Percentiles rank a stretch among this genome's conserved stretches.
phyloP scores from a whole-genome alignment of 2,888 invertebrate genomes.

The Mythimna ferrago region DNA sequence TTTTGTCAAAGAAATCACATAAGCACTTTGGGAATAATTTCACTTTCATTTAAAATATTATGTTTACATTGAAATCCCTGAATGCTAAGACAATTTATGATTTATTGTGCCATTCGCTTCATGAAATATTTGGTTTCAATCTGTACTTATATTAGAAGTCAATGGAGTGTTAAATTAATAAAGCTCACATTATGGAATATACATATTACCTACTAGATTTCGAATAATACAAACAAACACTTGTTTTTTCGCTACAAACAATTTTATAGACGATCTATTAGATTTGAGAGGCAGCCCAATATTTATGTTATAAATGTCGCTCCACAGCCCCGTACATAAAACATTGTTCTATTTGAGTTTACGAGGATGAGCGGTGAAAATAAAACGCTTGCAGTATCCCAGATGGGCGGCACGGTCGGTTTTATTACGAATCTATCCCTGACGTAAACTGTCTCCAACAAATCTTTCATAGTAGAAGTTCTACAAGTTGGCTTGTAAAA shows the following conservation, averaged over 20 bases:
- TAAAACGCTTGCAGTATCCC: constrained; percentile 43
- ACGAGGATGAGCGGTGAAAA: constrained; percentile 60
- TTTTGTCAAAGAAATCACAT: not conserved
- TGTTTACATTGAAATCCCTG: constrained; percentile 10
- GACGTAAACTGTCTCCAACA: constrained; percentile 14
- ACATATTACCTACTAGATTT: constrained; percentile 4
- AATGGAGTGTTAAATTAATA: not conserved
- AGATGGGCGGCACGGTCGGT: constrained; percentile 14
- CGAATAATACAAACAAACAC: constrained; percentile 21
- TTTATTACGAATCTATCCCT: constrained; percentile 50
- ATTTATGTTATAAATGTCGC: constrained; percentile 41
- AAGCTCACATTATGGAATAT: not conserved
- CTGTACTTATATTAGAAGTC: not conserved
- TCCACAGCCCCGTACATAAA: constrained; percentile 41
- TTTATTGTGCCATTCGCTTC: not conserved
- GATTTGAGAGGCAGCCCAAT: constrained; percentile 51
- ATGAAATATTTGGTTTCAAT: not conserved
- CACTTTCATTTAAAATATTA: constrained; percentile 7
- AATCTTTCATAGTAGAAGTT: constrained; percentile 24
- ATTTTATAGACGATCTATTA: constrained; percentile 55
- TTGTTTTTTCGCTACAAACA: constrained; percentile 32
- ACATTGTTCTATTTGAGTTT: constrained; percentile 59
- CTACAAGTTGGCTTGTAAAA: constrained; percentile 20
- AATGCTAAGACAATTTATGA: constrained; percentile 14
- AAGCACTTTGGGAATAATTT: constrained; percentile 8